Percentiles rank a stretch among this genome's conserved stretches.
These are phyloP conservation scores for Colostygia pectinataria DNA, from an alignment of 2,888 invertebrate species.

Conservation along the genomic window DNA sequence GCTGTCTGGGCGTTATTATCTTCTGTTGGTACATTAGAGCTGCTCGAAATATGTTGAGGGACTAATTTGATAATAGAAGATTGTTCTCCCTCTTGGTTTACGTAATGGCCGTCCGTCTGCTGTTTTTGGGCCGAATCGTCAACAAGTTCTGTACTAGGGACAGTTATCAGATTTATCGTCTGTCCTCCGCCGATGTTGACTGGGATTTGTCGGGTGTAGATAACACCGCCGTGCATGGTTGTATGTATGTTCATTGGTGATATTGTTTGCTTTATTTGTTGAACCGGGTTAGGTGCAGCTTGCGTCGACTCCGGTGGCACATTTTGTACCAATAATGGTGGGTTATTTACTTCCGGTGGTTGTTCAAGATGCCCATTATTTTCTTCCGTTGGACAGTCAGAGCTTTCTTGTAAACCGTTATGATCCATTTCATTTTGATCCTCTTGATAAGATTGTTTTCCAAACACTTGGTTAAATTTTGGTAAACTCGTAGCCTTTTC, in stretches of 20 bases:
- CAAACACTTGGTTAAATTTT: constrained; percentile 91
- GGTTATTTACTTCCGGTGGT: constrained; percentile 62
- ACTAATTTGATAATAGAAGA: constrained; percentile 75
- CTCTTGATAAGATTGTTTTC: constrained; percentile 86
- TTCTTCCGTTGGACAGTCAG: constrained; percentile 58
- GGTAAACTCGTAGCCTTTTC: constrained; percentile 84
- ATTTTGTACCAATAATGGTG: constrained; percentile 69
- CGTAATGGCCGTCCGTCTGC: constrained; percentile 51
- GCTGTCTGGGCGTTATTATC: constrained; percentile 56
- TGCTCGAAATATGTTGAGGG: constrained; percentile 57
- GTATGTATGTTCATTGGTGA: constrained; percentile 80
- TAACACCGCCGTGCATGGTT: constrained; percentile 86
- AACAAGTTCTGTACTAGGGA: constrained; percentile 72
- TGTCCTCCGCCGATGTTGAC: constrained; percentile 83
- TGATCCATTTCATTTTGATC: constrained; percentile 55
- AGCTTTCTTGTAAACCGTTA: constrained; percentile 42
- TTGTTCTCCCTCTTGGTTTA: constrained; percentile 62
- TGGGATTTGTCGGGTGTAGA: constrained; percentile 88
- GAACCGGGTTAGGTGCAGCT: constrained; percentile 63
- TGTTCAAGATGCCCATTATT: constrained; percentile 66
- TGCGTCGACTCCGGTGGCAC: constrained; percentile 57
- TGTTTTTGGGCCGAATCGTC: constrained; percentile 72
- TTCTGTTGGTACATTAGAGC: constrained; percentile 48
- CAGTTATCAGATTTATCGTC: constrained; percentile 83
- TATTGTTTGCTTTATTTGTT: constrained; percentile 78